phyloP scores from a whole-genome alignment of 1,140 invertebrate species.

The Pogonognathellus flavescens region DNA sequence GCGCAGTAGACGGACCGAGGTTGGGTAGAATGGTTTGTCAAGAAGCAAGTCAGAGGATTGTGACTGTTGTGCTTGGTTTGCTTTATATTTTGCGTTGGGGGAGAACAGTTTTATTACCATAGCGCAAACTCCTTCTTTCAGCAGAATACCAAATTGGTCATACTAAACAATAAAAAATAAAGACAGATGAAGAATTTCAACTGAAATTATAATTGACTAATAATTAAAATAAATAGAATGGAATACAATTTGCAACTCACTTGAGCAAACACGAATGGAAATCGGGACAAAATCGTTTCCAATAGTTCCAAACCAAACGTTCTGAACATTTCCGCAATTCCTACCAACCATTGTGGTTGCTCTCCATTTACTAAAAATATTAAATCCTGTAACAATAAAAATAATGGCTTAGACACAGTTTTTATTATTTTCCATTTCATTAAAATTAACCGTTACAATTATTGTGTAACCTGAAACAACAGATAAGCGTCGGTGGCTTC shows the following conservation, averaged over 20 bases:
- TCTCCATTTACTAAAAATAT: slow-evolving; percentile 97
- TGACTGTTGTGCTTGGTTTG: slow-evolving; percentile 71
- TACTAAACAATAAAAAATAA: slow-evolving; percentile 79
- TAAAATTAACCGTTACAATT: neutral
- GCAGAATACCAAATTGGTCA: slow-evolving; percentile 91
- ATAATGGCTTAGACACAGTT: neutral
- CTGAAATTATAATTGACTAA: too few species aligned
- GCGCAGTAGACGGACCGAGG: slow-evolving; percentile 92
- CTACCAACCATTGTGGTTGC: slow-evolving; percentile 93
- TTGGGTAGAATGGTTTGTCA: slow-evolving; percentile 96
- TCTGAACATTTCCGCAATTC: slow-evolving; percentile 96
- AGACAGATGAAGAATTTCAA: too few species aligned
- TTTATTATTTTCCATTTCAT: neutral
- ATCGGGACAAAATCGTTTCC: slow-evolving; percentile 92
- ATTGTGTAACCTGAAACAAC: slow-evolving; percentile 79
- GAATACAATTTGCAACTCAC: slow-evolving; percentile 71
- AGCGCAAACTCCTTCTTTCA: slow-evolving; percentile 97
- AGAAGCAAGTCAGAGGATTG: slow-evolving; percentile 70
- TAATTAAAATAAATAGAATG: too few species aligned
- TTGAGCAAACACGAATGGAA: slow-evolving; percentile 87
- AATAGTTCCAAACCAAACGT: slow-evolving; percentile 96
- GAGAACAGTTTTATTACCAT: slow-evolving; percentile 98
- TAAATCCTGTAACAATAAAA: slow-evolving; percentile 77
- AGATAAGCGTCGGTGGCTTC: slow-evolving; percentile 93
- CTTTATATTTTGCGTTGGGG: slow-evolving; percentile 93